Percentiles rank a stretch among this genome's conserved stretches.
These are phyloP conservation scores for Drosophila gunungcola DNA, from an alignment of 1,140 invertebrate genomes.

Conservation along the genomic window DNA sequence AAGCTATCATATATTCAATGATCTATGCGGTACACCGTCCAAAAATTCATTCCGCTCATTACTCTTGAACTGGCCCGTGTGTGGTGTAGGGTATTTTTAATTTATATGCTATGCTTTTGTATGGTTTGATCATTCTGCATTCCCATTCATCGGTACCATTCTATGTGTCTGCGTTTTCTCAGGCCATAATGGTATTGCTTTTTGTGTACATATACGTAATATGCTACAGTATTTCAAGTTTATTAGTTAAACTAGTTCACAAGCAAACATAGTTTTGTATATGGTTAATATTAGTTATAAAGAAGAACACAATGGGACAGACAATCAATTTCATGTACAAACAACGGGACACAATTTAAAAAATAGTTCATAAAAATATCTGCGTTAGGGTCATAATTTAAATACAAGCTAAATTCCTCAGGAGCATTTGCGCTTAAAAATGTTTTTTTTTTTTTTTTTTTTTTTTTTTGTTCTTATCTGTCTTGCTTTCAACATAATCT, in stretches of 20 bases:
- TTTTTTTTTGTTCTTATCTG: background rate
- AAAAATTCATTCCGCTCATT: background rate
- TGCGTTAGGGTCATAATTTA: background rate
- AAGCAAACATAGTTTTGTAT: constrained; percentile 23
- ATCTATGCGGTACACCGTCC: background rate
- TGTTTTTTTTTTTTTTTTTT: background rate
- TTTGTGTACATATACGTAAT: constrained; percentile 7
- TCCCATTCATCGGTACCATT: constrained; percentile 10
- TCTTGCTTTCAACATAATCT: constrained; percentile 2
- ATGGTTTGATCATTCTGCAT: background rate
- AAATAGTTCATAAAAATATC: background rate
- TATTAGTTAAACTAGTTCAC: constrained; percentile 25
- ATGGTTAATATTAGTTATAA: constrained; percentile 16
- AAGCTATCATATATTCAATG: constrained; percentile 3
- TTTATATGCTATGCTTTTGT: constrained; percentile 1
- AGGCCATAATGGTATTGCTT: constrained; percentile 44
- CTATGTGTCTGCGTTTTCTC: constrained; percentile 17
- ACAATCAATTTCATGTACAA: constrained; percentile 15
- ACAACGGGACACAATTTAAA: constrained; percentile 35
- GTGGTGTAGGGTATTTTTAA: background rate
- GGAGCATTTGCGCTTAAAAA: background rate
- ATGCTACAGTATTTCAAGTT: constrained; percentile 29
- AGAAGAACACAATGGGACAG: constrained; percentile 6
- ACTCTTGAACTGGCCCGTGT: constrained; percentile 19
- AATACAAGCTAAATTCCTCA: background rate